Evolutionary conservation across 2,888 invertebrate species (phyloP).

Genomic region (Eudemis profundana): DNA sequence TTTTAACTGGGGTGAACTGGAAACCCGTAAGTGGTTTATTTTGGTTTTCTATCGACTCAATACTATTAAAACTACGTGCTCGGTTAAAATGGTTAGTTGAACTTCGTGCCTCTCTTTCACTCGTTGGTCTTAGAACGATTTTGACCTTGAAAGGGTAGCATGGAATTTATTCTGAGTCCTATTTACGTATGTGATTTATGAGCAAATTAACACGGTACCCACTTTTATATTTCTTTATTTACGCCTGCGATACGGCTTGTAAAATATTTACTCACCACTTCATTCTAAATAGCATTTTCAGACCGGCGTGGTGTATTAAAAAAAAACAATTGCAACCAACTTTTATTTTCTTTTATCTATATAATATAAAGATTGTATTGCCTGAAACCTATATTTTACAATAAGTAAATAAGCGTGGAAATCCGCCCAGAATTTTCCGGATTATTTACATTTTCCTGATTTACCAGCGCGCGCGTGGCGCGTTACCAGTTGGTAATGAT

Average conservation of each 20-base stretch:
- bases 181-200: slow-evolving; percentile 48
- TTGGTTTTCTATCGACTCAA: background rate
- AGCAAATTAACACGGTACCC: slow-evolving; percentile 45
- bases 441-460: too few species aligned
- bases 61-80: background rate
- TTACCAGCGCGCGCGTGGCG: too few species aligned
- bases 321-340: too few species aligned
- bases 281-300: background rate
- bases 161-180: slow-evolving; percentile 48
- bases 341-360: too few species aligned
- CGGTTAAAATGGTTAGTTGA: slow-evolving; percentile 5
- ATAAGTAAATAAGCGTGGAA: too few species aligned
- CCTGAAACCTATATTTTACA: too few species aligned
- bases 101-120: slow-evolving; percentile 13
- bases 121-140: slow-evolving; percentile 21
- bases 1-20: background rate
- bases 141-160: slow-evolving; percentile 46
- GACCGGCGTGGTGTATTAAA: too few species aligned
- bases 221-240: slow-evolving; percentile 20
- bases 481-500: too few species aligned
- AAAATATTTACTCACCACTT: slow-evolving; percentile 4
- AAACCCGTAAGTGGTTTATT: background rate
- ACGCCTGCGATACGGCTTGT: slow-evolving; percentile 2
- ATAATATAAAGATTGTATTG: too few species aligned
- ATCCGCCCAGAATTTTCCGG: too few species aligned